These are phyloP conservation scores for Thaumatotibia leucotreta DNA, from an alignment of 1,140 invertebrate species.

Conservation along the genomic window DNA sequence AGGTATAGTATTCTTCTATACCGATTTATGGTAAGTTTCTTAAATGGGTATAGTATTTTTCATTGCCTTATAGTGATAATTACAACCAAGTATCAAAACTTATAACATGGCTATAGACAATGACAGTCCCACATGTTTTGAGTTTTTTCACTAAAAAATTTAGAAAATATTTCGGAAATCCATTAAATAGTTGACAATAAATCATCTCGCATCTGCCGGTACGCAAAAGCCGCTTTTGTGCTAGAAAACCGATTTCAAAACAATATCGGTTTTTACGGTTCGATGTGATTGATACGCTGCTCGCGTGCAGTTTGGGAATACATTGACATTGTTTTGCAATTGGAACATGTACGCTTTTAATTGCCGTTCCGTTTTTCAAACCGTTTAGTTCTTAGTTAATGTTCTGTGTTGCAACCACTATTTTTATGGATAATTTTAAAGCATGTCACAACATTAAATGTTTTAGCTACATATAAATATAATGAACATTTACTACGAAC, in stretches of 20 bases:
- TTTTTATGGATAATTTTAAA: neutral
- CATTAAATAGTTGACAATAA: slow-evolving; percentile 44
- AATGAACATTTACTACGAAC: neutral
- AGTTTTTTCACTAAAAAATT: slow-evolving; percentile 37
- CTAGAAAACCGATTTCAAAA: slow-evolving; percentile 25
- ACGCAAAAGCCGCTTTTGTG: slow-evolving; percentile 27
- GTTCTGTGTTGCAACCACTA: neutral
- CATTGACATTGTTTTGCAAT: neutral
- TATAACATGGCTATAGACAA: neutral
- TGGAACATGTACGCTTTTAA: neutral
- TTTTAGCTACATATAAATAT: neutral
- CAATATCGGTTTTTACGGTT: slow-evolving; percentile 14
- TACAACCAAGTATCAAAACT: slow-evolving; percentile 34
- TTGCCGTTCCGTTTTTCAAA: neutral
- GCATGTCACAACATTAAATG: neutral
- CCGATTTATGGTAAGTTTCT: too few species aligned
- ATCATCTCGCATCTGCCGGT: slow-evolving; percentile 39
- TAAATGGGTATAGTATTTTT: too few species aligned
- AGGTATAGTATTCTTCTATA: too few species aligned
- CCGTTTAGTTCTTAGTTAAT: neutral
- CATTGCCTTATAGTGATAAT: too few species aligned
- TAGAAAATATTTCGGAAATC: slow-evolving; percentile 43
- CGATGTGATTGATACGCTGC: slow-evolving; percentile 10
- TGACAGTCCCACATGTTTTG: slow-evolving; percentile 37
- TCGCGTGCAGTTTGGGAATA: slow-evolving; percentile 7